A percentile compares a stretch with the other conserved stretches of the same genome.
Conservation (phyloP, 2,797 vertebrate species). For the Danio aesculapii region DNA sequence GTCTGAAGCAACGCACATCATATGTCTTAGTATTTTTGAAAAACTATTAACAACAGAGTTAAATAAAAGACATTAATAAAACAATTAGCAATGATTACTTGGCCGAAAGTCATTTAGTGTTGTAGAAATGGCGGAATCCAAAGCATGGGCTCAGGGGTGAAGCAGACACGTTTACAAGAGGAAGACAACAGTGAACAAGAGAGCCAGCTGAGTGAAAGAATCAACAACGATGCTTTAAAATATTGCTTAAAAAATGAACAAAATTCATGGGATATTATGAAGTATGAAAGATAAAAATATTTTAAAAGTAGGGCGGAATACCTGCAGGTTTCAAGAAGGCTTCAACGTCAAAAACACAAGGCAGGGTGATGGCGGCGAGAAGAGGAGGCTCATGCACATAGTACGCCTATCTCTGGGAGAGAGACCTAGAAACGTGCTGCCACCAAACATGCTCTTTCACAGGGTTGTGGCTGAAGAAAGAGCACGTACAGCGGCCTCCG, state of each 20-base stretch:
- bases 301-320: conserved; percentile 70
- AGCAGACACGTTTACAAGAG: conserved; percentile 70
- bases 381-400: conserved; percentile 74
- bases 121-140: conserved; percentile 79
- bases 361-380: conserved; percentile 80
- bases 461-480: conserved; percentile 61
- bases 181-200: conserved; percentile 67
- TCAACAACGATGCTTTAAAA: conserved; percentile 1
- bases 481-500: conserved; percentile 76
- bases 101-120: conserved; percentile 46
- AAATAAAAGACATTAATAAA: neutral
- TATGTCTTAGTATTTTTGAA: neutral
- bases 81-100: neutral
- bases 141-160: conserved; percentile 72
- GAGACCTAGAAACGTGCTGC: conserved; percentile 66
- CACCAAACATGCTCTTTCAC: conserved; percentile 51
- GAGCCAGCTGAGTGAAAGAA: conserved; percentile 48
- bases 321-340: conserved; percentile 72
- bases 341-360: conserved; percentile 68
- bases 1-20: neutral
- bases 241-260: conserved; percentile 3
- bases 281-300: conserved; percentile 61
- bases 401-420: conserved; percentile 67
- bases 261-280: neutral
- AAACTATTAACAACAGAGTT: neutral